Evolutionary conservation across 2,797 vertebrate genomes (phyloP), one percentile per base, ranked within the genome.

Genomic region (Remorina albescens): DNA sequence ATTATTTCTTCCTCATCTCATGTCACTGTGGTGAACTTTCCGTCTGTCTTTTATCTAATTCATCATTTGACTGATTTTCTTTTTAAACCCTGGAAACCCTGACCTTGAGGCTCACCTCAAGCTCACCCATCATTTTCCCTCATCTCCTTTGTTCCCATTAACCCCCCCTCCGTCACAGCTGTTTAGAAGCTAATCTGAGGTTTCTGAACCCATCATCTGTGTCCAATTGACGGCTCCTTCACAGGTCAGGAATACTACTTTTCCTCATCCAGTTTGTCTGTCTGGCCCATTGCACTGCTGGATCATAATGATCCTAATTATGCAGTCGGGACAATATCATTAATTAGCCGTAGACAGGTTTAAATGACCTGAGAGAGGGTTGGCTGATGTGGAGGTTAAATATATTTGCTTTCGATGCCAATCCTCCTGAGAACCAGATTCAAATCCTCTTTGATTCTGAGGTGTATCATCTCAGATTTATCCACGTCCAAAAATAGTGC

Each of bases 261-360:
- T 37, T 42, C 78, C 74, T 67, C 1, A 3, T 77, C 66, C 67
- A 46, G 10, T 80, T 78, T 53, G 44, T 58, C 71, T 61, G 71
- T 76, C 76, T 73, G 75, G 78, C 50, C 51, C 57, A 32, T 34
- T 69, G 64, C 73, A 11, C 79, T 15, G 47, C 67, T 64, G 78
- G 74, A 76, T 80, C 78, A 65, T 87, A 84, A 88, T 71, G 63
- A 55, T 68, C 75, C 71, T 86, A 84, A 89, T 91, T 71, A 81
- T 68, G 34, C 61, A 60, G 67, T 55, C 58, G 84, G 76, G 71
- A 62, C 76, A 67, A 75, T 21, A 16, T 78, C 71, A 78, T 89
- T 90, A 88, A 89, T 91, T 87, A 89, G 42, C 16, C 77, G 56
- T 6, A 59, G 85, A 67, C 80, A 67, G 71, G 75, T 88, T 87